A percentile compares a stretch with the other conserved stretches of the same genome.
Conservation (phyloP, 2,797 vertebrate genomes). For the Smutsia temminckii region DNA sequence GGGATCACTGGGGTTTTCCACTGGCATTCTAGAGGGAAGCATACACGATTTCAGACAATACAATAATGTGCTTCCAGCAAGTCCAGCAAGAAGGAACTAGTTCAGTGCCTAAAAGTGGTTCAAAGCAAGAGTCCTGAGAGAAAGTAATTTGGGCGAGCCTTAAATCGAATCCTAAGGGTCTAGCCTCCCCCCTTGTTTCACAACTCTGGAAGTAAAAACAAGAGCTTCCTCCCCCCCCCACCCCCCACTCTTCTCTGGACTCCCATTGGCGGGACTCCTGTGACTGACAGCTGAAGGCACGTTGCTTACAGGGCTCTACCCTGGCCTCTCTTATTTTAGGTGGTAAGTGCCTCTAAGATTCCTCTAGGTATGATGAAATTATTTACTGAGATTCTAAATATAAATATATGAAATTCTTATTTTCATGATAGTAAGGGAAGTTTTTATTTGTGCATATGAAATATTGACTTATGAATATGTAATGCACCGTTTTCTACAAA, state of each 20-base stretch:
- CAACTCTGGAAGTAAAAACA: conserved; percentile 1
- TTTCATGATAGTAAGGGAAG: neutral
- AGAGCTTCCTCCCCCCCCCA: neutral
- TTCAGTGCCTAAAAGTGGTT: conserved; percentile 21
- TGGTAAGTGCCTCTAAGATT: neutral
- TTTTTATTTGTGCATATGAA: neutral
- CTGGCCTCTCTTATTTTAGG: neutral
- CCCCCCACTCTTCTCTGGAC: neutral
- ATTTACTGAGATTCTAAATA: neutral
- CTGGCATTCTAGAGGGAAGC: conserved; percentile 57
- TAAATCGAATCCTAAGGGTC: neutral
- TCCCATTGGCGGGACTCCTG: neutral
- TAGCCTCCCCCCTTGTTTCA: neutral
- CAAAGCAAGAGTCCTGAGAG: conserved; percentile 59
- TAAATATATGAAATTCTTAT: neutral
- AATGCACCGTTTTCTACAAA: neutral
- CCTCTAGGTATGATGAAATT: neutral
- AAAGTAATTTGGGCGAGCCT: conserved; percentile 30
- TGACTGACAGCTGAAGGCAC: neutral
- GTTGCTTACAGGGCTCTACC: no score
- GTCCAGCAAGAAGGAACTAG: conserved; percentile 63
- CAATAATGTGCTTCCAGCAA: conserved; percentile 57
- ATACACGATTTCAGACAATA: conserved; percentile 40
- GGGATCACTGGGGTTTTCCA: conserved; percentile 45
- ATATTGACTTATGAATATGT: neutral